Evolutionary conservation across 2,797 vertebrate species (phyloP), one percentile per base, ranked within the genome.

Genomic region (Sciurus carolinensis): DNA sequence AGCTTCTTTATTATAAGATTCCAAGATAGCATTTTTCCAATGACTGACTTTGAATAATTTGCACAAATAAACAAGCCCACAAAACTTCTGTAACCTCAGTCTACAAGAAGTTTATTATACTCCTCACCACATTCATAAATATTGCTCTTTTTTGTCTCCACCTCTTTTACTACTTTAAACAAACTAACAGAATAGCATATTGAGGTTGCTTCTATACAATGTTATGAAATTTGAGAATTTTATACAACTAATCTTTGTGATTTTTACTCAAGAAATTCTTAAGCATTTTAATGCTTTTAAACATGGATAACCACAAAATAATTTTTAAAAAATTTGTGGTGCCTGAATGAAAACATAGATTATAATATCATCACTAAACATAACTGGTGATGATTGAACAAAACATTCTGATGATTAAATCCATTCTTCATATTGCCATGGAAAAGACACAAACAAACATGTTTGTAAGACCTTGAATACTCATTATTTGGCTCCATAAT

Each of bases 11-110:
- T 44, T 79, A 72, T 4, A n/a, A 80, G 92, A 73, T 69, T 76
- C 39, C 26, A 92, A 88, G 66, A 57, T 39, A 59, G 22, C 66
- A 67, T 42, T 91, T 94, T 95, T 88, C 26, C 83, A 81, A 33
- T 84, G 54, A 94, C 36, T 91, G 72, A 64, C 28, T 87, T 71
- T 92, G 76, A 92, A 87, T 90, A 87, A 54, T 93, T 80, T 73
- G 36, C 54, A 81, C 66, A 94, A 89, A 94, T 82, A 88, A 90
- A 52, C 5, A 96, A 95, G 28, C n/a, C 33, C 44, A 80, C 77
- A 93, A 42, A 94, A 90, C 7, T 54, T 87, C 87, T 62, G 10
- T 33, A 54, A 10, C 9, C 50, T 91, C 57, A 10, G 20, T 96
- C 28, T 82, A 28, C 52, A 94, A 86, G 26, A 80, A 33, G 54